Evolutionary conservation across 1,140 invertebrate genomes (phyloP), one percentile per base, ranked within the genome.

Genomic region (Magallana ariakensis): DNA sequence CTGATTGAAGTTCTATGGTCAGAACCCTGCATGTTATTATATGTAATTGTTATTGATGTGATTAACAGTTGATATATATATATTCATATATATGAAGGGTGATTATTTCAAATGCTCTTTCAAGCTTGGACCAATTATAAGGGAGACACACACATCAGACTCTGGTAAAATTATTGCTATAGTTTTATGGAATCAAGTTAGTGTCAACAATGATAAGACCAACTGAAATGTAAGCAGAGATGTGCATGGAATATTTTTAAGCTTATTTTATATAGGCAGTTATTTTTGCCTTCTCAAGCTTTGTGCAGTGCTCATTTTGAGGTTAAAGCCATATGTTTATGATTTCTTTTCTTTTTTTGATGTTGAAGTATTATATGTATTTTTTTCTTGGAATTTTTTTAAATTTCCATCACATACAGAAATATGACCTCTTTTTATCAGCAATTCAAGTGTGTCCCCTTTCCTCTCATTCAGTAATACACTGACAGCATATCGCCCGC

Each of bases 241-340:
- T 75, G 66, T 75, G 66, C 54, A 82, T 82, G 54, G 53, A 53
- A 54, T 26, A 19, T 56, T 82, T 82, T 55, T 53, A 55, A n/a
- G 80, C 80, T 82, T 82, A 54, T 55, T 54, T 16, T 82, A 15
- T 54, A n/a, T 56, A 13, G 54, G 54, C 80, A 82, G 80, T 84
- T 75, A 46, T 46, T 46, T 46, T 85, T 75, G 62, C 62, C 55
- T 80, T 75, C 33, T 85, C 62, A 55, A 75, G 84, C 84, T 85
- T 62, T 86, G 82, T 86, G 85, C 85, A 86, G 85, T 86, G 85
- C 85, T 86, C 56, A 54, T 82, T 82, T 82, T 82, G 80, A 82
- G 80, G 54, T 82, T 82, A 55, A 56, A 55, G 80, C 46, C 54
- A 82, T 56, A 82, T 54, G n/a, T 55, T 58, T 66, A 80, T 85